Percentiles rank a stretch among this genome's conserved stretches.
phyloP scores from a whole-genome alignment of 2,113 vertebrate species.

The Holacanthus passer region DNA sequence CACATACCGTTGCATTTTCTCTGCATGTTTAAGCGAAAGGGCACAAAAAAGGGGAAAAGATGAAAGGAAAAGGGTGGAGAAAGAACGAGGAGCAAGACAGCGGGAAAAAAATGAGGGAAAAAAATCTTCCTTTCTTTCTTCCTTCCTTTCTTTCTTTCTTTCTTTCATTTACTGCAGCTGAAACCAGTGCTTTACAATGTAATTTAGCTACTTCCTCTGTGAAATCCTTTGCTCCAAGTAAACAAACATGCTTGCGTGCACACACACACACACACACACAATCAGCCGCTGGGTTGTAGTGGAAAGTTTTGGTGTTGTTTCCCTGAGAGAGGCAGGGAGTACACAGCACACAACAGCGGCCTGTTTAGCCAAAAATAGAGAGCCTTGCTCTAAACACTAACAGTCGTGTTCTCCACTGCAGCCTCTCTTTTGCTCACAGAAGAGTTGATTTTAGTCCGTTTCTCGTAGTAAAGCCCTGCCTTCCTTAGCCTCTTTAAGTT shows the following conservation, averaged over 20 bases:
- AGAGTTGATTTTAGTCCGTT: too few relatives aligned
- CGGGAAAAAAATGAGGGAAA: too few relatives aligned
- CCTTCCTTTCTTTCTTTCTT: not conserved
- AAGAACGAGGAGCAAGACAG: not conserved
- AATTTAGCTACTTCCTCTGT: constrained; percentile 14
- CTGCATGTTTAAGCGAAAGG: not conserved
- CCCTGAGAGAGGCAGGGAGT: constrained; percentile 7
- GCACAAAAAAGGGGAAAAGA: too few relatives aligned
- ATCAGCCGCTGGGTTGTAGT: not conserved
- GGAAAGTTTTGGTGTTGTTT: constrained; percentile 9
- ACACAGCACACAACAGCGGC: not conserved
- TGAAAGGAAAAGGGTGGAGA: not conserved
- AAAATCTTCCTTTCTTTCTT: too few relatives aligned
- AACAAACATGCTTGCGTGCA: not conserved
- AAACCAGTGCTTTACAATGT: not conserved
- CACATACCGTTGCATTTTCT: not conserved
- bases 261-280: not conserved
- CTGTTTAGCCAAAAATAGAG: constrained; percentile 12
- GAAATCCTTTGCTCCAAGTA: not conserved
- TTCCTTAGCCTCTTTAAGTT: too few relatives aligned
- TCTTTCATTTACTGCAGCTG: not conserved
- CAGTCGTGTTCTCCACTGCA: not conserved
- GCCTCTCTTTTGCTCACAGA: not conserved
- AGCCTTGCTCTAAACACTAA: not conserved
- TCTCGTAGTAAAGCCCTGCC: too few relatives aligned